Conservation (phyloP, 1,140 invertebrate genomes). For the Orius insidiosus region DNA sequence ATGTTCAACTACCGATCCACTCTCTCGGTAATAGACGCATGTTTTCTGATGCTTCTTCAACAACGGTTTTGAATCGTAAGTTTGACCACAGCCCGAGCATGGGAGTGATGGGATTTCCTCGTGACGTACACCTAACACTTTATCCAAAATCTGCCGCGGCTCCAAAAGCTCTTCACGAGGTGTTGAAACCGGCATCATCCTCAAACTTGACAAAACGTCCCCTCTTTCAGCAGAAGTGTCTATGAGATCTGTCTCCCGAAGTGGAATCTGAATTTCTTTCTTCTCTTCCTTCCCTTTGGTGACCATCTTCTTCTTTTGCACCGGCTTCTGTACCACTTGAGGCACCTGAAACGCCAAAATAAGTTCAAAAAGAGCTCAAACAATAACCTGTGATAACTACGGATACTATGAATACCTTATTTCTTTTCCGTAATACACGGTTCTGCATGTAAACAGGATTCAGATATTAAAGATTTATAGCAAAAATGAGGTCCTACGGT, state of each 20-base stretch:
- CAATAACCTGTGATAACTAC: no score
- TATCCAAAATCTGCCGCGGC: slow-evolving; percentile 5
- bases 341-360: no score
- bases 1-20: slow-evolving; percentile 1
- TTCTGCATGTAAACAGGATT: slow-evolving; percentile 17
- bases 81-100: slow-evolving; percentile 6
- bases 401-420: slow-evolving; percentile 19
- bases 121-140: not conserved
- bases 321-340: no score
- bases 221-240: slow-evolving; percentile 15
- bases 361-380: not conserved
- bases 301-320: no score
- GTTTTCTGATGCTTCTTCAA: slow-evolving; percentile 6
- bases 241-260: slow-evolving; percentile 8
- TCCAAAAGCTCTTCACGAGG: slow-evolving; percentile 7
- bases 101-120: not conserved
- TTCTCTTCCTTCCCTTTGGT: no score
- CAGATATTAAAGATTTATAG: not conserved
- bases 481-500: not conserved
- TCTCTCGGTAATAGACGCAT: slow-evolving; percentile 4
- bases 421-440: slow-evolving; percentile 21
- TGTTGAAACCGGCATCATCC: slow-evolving; percentile 15
- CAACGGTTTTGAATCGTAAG: not conserved
- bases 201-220: slow-evolving; percentile 12
- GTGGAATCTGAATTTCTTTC: not conserved